Percentiles rank a stretch among this genome's conserved stretches.
phyloP scores from a whole-genome alignment of 2,113 vertebrate species.

The Pseudorasbora parva region DNA sequence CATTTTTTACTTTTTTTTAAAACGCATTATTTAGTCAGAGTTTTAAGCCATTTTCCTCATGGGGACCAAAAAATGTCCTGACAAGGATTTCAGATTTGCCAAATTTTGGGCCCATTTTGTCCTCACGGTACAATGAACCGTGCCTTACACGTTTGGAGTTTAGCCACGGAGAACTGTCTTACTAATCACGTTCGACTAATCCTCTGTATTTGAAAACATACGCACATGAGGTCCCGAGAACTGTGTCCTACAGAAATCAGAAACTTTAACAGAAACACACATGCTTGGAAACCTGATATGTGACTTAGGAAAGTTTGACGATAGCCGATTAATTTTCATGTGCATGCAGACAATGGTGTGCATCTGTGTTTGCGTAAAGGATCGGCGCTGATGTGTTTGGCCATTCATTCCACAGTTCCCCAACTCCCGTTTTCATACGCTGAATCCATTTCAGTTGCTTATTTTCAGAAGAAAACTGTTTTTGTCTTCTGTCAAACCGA shows the following conservation, averaged over 20 bases:
- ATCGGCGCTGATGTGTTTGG: constrained; percentile 36
- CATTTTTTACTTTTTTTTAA: too few species aligned
- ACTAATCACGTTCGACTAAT: constrained; percentile 32
- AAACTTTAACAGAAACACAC: constrained; percentile 7
- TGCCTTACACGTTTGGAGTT: constrained; percentile 12
- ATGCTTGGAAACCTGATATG: constrained; percentile 37
- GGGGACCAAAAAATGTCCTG: too few species aligned
- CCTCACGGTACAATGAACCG: not conserved
- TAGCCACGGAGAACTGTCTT: constrained; percentile 16
- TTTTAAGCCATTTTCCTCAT: too few species aligned
- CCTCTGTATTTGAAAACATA: not conserved
- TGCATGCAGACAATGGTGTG: constrained; percentile 28
- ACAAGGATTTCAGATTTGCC: too few species aligned
- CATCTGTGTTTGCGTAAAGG: constrained; percentile 18
- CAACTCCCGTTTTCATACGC: constrained; percentile 24
- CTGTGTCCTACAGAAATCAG: not conserved
- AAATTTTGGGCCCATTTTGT: too few species aligned
- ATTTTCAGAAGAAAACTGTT: not conserved
- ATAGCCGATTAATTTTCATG: constrained; percentile 34
- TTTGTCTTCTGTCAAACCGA: not conserved
- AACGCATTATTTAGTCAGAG: too few species aligned
- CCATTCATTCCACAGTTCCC: constrained; percentile 30
- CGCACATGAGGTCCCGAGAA: not conserved
- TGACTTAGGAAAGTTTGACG: constrained; percentile 33
- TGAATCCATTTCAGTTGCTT: constrained; percentile 26